A percentile compares a stretch with the other conserved stretches of the same genome.
Evolutionary conservation across 2,797 vertebrate genomes (phyloP).

Genomic region (Meriones psammophilus): DNA sequence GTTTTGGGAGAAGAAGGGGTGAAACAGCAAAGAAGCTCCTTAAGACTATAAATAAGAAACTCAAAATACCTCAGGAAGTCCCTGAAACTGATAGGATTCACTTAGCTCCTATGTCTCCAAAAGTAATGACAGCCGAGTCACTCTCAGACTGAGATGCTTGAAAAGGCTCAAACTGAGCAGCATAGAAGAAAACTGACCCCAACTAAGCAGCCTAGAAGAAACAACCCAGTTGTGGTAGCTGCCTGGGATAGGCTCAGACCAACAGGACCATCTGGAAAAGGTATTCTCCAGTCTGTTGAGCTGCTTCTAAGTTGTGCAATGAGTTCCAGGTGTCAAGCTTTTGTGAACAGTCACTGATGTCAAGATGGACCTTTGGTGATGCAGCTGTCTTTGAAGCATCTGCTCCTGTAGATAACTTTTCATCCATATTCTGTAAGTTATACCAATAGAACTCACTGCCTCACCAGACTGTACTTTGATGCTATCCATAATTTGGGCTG

Average conservation of each 20-base stretch:
- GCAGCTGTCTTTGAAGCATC: background rate
- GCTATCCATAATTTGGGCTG: background rate
- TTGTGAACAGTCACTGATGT: background rate
- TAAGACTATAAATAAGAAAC: background rate
- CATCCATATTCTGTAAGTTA: background rate
- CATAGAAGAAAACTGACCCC: no score
- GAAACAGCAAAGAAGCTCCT: background rate
- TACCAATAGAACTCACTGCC: background rate
- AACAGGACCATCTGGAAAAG: background rate
- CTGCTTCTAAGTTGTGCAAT: background rate
- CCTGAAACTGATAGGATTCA: background rate
- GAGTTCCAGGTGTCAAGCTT: background rate
- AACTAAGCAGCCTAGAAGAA: background rate
- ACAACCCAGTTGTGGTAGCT: background rate
- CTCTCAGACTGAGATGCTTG: no score
- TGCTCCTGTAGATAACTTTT: background rate
- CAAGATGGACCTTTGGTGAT: background rate
- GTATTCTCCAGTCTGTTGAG: background rate
- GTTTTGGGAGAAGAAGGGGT: background rate
- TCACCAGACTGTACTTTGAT: background rate
- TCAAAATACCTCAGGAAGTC: background rate
- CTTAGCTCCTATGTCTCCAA: background rate
- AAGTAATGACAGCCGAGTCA: background rate
- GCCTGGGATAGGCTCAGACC: no score
- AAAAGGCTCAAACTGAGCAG: background rate